These are phyloP conservation scores for Drosophila helvetica DNA, from an alignment of 2,888 invertebrate species.

Conservation along the genomic window DNA sequence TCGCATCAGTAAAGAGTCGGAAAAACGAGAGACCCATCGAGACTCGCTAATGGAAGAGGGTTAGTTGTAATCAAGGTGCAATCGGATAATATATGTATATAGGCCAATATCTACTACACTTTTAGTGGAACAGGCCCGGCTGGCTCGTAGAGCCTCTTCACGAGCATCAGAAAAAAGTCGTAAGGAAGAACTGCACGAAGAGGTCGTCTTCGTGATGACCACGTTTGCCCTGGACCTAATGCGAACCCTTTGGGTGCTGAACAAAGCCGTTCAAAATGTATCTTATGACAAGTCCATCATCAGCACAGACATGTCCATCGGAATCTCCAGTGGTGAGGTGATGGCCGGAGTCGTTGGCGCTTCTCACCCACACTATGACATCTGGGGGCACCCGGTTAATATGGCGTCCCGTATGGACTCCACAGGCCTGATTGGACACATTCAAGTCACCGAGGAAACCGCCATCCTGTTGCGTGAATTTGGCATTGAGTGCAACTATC, in stretches of 20 bases:
- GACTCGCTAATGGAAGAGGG: neutral
- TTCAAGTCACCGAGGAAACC: constrained; percentile 91
- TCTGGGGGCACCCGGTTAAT: constrained; percentile 98
- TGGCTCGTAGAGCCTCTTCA: neutral
- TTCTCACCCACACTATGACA: constrained; percentile 96
- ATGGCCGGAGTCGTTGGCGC: constrained; percentile 98
- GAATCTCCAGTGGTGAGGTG: constrained; percentile 94
- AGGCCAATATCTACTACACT: neutral
- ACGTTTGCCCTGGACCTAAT: constrained; percentile 86
- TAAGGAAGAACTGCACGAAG: constrained; percentile 53
- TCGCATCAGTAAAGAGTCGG: constrained; percentile 52
- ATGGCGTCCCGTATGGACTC: constrained; percentile 98
- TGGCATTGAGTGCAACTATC: constrained; percentile 87
- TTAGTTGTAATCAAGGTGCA: neutral
- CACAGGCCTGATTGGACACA: constrained; percentile 91
- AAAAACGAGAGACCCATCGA: neutral
- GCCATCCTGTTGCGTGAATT: constrained; percentile 87
- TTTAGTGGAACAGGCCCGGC: neutral
- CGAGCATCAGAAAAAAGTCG: rapidly evolving
- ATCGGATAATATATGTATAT: neutral
- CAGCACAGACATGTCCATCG: constrained; percentile 83
- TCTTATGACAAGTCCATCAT: constrained; percentile 74
- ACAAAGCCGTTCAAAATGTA: constrained; percentile 84
- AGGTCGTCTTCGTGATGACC: constrained; percentile 87
- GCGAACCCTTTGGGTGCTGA: constrained; percentile 86